Percentiles rank a stretch among this genome's conserved stretches.
Conservation (phyloP, 2,113 vertebrate species). For the Solea solea region DNA sequence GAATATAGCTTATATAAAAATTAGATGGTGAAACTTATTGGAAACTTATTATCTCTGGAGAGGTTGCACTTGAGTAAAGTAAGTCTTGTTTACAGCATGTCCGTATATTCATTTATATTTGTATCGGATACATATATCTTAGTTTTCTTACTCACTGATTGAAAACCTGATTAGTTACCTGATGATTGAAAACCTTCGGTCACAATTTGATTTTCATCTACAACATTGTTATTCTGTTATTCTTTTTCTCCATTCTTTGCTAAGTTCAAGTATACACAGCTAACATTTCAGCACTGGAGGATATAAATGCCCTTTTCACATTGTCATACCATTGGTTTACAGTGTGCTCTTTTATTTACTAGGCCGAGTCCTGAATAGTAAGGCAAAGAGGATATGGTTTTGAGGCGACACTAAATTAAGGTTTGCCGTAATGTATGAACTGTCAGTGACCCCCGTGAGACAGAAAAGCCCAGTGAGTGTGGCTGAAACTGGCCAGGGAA, state of each 20-base stretch:
- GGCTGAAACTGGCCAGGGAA: background rate
- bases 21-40: too few species aligned
- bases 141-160: too few species aligned
- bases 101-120: too few species aligned
- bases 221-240: background rate
- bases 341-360: constrained; percentile 48
- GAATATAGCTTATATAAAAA: too few species aligned
- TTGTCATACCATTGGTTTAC: constrained; percentile 23
- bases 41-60: too few species aligned
- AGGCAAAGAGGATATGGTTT: constrained; percentile 63
- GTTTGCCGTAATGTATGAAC: constrained; percentile 61
- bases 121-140: too few species aligned
- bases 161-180: too few species aligned
- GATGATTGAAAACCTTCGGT: too few species aligned
- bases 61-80: too few species aligned
- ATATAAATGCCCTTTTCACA: constrained; percentile 44
- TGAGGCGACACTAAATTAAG: constrained; percentile 43
- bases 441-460: constrained; percentile 51
- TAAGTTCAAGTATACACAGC: background rate
- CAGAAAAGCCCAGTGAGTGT: constrained; percentile 40
- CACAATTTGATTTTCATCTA: background rate
- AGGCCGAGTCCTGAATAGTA: constrained; percentile 15
- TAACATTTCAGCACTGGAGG: background rate
- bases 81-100: too few species aligned
- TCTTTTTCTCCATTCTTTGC: background rate